Conservation (phyloP, 1,140 invertebrate genomes). For the Drosophila teissieri region DNA sequence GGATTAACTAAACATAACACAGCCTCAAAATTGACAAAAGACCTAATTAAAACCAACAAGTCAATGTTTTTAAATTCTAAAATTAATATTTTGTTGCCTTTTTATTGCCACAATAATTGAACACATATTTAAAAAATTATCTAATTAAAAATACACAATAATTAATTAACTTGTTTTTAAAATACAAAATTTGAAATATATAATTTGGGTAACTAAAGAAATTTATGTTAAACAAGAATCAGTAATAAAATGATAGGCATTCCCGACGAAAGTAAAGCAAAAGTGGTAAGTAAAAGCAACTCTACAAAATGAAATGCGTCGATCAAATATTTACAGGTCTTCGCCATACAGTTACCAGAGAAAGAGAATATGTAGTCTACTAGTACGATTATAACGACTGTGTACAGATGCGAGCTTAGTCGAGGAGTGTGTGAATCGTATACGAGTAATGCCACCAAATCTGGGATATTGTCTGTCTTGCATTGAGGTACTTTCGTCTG, state of each 20-base stretch:
- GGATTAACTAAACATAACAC: constrained; percentile 1
- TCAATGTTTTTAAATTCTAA: not conserved
- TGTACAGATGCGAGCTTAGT: constrained; percentile 40
- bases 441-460: constrained; percentile 60
- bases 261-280: constrained; percentile 14
- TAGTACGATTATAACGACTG: constrained; percentile 40
- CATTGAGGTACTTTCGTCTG: constrained; percentile 83
- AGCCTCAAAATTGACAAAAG: not conserved
- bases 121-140: not conserved
- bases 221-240: not conserved
- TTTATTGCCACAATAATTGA: not conserved
- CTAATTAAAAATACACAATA: not conserved
- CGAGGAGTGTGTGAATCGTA: constrained; percentile 41
- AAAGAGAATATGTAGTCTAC: constrained; percentile 37
- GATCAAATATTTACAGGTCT: constrained; percentile 62
- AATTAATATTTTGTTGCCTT: not conserved
- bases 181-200: too few relatives aligned
- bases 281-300: constrained; percentile 27
- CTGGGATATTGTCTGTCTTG: constrained; percentile 61
- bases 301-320: constrained; percentile 53
- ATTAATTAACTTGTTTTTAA: not conserved
- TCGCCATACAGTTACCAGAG: constrained; percentile 37
- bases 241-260: constrained; percentile 3
- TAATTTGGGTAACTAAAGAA: not conserved
- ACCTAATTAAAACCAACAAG: not conserved